Evolutionary conservation across 2,888 invertebrate genomes (phyloP).

Genomic region (Agrotis ipsilon): DNA sequence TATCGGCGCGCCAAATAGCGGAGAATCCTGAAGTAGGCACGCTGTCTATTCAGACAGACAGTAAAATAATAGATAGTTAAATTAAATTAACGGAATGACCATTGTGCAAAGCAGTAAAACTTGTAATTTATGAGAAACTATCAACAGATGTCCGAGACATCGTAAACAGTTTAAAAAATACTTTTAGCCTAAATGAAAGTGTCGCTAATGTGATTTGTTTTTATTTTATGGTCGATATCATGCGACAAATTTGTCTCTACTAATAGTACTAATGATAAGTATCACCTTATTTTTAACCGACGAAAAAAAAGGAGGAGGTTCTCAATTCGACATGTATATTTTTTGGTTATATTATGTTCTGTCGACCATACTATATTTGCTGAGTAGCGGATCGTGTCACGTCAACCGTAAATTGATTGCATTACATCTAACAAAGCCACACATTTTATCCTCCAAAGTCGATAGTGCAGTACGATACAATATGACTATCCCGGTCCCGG

Average conservation of each 20-base stretch:
- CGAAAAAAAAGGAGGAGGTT: too few species aligned
- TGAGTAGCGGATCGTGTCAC: not conserved
- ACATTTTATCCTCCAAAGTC: not conserved
- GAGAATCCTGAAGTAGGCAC: slow-evolving; percentile 62
- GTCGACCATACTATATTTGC: too few species aligned
- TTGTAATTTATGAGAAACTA: slow-evolving; percentile 69
- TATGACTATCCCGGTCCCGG: too few species aligned
- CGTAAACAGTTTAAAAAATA: slow-evolving; percentile 59
- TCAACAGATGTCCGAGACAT: slow-evolving; percentile 66
- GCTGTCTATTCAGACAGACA: slow-evolving; percentile 59
- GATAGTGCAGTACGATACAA: not conserved
- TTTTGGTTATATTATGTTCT: too few species aligned
- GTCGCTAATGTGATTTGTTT: slow-evolving; percentile 35
- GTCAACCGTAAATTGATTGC: not conserved
- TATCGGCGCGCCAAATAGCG: slow-evolving; percentile 55
- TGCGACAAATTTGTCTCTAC: not conserved
- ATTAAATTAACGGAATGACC: slow-evolving; percentile 66
- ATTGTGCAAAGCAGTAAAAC: slow-evolving; percentile 71
- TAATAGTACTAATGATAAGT: not conserved
- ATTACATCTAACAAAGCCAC: not conserved
- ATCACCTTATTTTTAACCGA: not conserved
- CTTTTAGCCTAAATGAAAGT: slow-evolving; percentile 50
- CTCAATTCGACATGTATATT: too few species aligned
- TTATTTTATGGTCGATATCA: not conserved
- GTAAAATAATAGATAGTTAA: slow-evolving; percentile 69